Evolutionary conservation across 2,888 invertebrate genomes (phyloP), one percentile per base, ranked within the genome.

Genomic region (Cerastis leucographa): DNA sequence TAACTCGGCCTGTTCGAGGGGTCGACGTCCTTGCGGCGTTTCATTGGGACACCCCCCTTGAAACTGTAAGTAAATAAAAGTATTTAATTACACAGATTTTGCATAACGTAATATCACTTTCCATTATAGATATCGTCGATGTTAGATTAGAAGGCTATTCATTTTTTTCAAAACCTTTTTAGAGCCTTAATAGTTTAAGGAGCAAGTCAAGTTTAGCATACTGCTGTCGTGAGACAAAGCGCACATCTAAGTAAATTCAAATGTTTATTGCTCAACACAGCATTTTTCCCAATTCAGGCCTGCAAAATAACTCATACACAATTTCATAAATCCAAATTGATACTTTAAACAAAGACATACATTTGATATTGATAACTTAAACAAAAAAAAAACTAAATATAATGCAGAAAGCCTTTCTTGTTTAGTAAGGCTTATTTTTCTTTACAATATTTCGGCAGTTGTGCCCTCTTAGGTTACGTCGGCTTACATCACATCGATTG

Each of bases 21-120:
- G 87, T 88, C 0, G 93, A 93, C 67, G 88, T 94, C n/a, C 87
- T 92, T 2, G 84, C 84, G 4, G 92, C 92, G 6, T 94, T 94
- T 85, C 92, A 93, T 76, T 91, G 92, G 91, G 92, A 94, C 65
- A 94, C 94, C 0, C 92, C 94, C 2, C 90, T 94, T 14, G 94
- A 94, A 91, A 93, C 88, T 80, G 94, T 94, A 87, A 94, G 94
- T 93, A 42, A 14, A n/a, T 29, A 17, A 59, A 59, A 59, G 59
- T 29, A 35, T 9, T 49, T 35, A 5, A 51, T 51, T 65, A 42
- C 44, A 42, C 17, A 44, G 7, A 44, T 8, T 19, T 29, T 19
- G 11, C 29, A 22, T 14, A 49, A 49, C 29, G n/a, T 51, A n/a
- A 22, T 49, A 67, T 29, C 8, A 69, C 1, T 12, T 56, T 42